These are phyloP conservation scores for Tor tambroides DNA, from an alignment of 2,113 vertebrate species.

Conservation along the genomic window DNA sequence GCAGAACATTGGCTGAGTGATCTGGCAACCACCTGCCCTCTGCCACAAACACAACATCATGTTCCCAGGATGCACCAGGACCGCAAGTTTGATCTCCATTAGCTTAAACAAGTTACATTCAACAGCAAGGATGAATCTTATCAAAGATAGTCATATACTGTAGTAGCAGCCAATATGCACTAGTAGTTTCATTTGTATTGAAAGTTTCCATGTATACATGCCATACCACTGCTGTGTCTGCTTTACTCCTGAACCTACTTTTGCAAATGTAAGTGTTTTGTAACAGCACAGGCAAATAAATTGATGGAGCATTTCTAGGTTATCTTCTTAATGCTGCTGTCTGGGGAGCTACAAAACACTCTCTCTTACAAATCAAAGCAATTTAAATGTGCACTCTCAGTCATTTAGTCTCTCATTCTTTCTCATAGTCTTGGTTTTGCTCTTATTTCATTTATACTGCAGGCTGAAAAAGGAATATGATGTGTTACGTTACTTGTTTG, in stretches of 20 bases:
- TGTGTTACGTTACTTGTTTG: not conserved
- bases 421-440: not conserved
- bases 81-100: not conserved
- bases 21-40: not conserved
- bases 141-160: not conserved
- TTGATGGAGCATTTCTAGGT: slow-evolving; percentile 24
- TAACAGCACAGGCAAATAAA: slow-evolving; percentile 3
- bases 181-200: not conserved
- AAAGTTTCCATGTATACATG: not conserved
- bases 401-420: slow-evolving; percentile 7
- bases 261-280: slow-evolving; percentile 7
- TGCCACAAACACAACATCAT: not conserved
- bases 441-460: not conserved
- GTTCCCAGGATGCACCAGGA: not conserved
- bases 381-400: slow-evolving; percentile 7
- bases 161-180: not conserved
- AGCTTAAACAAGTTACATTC: not conserved
- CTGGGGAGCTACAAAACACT: slow-evolving; percentile 33
- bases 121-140: slow-evolving; percentile 13
- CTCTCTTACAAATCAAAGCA: slow-evolving; percentile 4
- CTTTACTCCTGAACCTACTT: not conserved
- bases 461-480: not conserved
- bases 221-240: not conserved
- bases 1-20: not conserved
- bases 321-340: slow-evolving; percentile 23